A percentile compares a stretch with the other conserved stretches of the same genome.
phyloP scores from a whole-genome alignment of 1,140 invertebrate species.

The Antheraea pernyi region DNA sequence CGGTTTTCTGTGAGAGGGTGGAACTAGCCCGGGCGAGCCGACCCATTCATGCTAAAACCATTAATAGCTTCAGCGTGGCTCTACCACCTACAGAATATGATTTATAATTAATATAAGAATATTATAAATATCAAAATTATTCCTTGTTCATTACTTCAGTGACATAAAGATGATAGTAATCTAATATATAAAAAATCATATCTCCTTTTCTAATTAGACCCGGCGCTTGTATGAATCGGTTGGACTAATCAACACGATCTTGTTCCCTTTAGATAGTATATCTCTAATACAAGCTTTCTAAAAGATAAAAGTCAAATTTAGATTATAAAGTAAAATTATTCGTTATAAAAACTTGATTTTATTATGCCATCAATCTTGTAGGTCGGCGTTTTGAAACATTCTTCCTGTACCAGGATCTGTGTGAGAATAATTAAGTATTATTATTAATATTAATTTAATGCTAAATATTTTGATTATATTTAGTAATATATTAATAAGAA shows the following conservation, averaged over 20 bases:
- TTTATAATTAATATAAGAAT: no score
- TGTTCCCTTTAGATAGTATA: constrained; percentile 61
- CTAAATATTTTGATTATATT: no score
- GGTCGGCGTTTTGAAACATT: constrained; percentile 32
- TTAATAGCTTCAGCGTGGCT: no score
- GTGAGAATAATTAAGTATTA: constrained; percentile 33
- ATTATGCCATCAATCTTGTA: constrained; percentile 73
- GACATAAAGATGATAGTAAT: no score
- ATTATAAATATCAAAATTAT: no score
- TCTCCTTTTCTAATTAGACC: not conserved
- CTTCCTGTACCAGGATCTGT: constrained; percentile 7
- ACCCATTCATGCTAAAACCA: no score
- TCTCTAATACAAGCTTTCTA: constrained; percentile 61
- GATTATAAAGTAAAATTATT: constrained; percentile 69
- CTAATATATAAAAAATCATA: not conserved
- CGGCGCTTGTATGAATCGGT: constrained; percentile 18
- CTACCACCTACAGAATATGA: no score
- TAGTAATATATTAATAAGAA: no score
- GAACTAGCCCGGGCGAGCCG: no score
- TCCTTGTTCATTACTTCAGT: no score
- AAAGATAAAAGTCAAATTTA: constrained; percentile 67
- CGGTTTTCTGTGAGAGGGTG: no score
- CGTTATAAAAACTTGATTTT: constrained; percentile 66
- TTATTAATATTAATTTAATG: constrained; percentile 28
- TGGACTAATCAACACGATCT: constrained; percentile 59